Base-by-base conservation (phyloP, 2,888 invertebrate genomes). In the Tinea trinotella region DNA sequence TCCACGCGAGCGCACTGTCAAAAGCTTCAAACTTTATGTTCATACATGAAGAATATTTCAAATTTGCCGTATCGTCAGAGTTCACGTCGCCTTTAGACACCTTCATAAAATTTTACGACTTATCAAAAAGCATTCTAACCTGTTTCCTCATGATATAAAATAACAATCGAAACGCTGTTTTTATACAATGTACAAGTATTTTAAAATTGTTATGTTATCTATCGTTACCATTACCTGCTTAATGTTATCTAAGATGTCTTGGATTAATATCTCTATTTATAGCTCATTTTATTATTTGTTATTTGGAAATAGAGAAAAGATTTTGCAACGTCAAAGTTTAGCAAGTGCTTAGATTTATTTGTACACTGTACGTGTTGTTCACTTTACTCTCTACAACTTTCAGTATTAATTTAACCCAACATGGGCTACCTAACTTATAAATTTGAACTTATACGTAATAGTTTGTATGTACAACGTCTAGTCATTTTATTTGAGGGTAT, bases 351-450 rank as follows among this genome's bases (percentile, higher is more conserved):
- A 40, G 40, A 40, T 40, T 40, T 13, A 40, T 40, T 40, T 40
- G 40, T 40, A 13, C 13, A 40, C 30, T 2, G 40, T n/a, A 40
- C 40, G 40, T 40, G 40, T 40, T 40, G 40, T 40, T 12, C 13
- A 13, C n/a, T 30, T 22, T 30, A 30, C 40, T 13, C 40, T 40
- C 40, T 13, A 4, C 40, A 40, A 40, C 40, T 40, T 40, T 40
- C 7, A 13, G 40, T 67, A 65, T 64, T 56, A 54, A 54, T 54
- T 62, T 57, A 61, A 64, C 63, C 64, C 60, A 59, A 61, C n/a
- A 40, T 40, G 13, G 40, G 6, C 7, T 13, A 40, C 40, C 57
- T 56, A 30, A 30, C 30, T 30, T 30, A 30, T 1, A 30, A n/a
- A 30, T 30, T 2, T n/a, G n/a, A n/a, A n/a, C n/a, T n/a, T n/a